These are phyloP conservation scores for Himalopsyche phryganea DNA, from an alignment of 1,140 invertebrate genomes.

Conservation along the genomic window DNA sequence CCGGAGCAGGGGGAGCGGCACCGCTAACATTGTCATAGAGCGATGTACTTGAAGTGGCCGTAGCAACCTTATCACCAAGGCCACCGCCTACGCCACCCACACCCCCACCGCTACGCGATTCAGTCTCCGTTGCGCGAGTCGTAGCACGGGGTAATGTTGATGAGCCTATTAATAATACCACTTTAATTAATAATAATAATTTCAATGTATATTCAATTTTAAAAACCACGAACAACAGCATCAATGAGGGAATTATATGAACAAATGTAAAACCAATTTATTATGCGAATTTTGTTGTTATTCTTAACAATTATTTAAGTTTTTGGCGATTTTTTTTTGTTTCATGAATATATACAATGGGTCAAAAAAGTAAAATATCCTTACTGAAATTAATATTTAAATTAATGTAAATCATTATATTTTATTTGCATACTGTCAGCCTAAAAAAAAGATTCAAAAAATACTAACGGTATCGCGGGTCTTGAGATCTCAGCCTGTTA, in stretches of 20 bases:
- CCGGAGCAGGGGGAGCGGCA: slow-evolving; percentile 55
- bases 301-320: no score
- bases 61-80: slow-evolving; percentile 70
- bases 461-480: slow-evolving; percentile 71
- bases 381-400: no score
- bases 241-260: no score
- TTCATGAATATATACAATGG: no score
- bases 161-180: slow-evolving; percentile 57
- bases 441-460: no score
- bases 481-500: slow-evolving; percentile 75
- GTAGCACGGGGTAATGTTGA: slow-evolving; percentile 79
- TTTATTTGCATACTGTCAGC: no score
- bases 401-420: no score
- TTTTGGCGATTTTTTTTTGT: no score
- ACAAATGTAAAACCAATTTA: no score
- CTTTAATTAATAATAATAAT: neutral
- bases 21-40: slow-evolving; percentile 79
- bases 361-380: no score
- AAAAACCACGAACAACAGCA: slow-evolving; percentile 13
- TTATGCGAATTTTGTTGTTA: no score
- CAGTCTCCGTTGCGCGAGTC: slow-evolving; percentile 66
- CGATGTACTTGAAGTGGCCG: slow-evolving; percentile 80
- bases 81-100: slow-evolving; percentile 46
- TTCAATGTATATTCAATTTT: neutral
- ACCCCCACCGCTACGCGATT: slow-evolving; percentile 46